Conservation (phyloP, 2,113 vertebrate genomes). For the Spea multiplicata region DNA sequence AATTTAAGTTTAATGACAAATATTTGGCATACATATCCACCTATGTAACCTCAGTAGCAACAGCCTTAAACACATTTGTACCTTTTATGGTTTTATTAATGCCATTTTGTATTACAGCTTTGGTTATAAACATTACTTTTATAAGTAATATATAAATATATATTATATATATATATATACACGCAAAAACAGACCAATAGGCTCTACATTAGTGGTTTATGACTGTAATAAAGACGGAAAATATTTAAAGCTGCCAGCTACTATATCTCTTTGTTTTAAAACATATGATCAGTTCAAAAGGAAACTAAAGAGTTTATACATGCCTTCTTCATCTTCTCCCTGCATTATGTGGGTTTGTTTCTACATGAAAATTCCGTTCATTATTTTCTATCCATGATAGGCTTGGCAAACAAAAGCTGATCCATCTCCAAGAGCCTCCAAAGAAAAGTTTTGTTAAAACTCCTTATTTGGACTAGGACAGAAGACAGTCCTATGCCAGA, state of each 20-base stretch:
- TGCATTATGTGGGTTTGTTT: constrained; percentile 3
- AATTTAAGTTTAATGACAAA: too few species aligned
- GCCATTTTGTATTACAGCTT: too few species aligned
- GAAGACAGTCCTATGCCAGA: background rate
- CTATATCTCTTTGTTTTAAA: background rate
- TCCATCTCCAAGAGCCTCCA: constrained; percentile 10
- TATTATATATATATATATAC: too few species aligned
- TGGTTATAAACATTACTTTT: too few species aligned
- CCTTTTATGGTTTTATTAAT: too few species aligned
- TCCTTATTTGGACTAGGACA: constrained; percentile 27
- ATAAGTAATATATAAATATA: too few species aligned
- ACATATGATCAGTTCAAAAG: background rate
- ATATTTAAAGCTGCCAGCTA: background rate
- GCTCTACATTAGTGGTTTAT: background rate
- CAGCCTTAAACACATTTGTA: too few species aligned
- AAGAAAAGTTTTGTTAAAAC: constrained; percentile 19
- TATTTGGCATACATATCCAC: too few species aligned
- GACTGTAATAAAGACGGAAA: background rate
- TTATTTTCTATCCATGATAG: background rate
- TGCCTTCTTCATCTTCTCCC: background rate
- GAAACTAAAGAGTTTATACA: background rate
- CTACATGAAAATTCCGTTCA: constrained; percentile 3
- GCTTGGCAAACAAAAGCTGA: background rate
- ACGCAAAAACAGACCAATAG: background rate
- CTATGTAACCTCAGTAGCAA: too few species aligned